phyloP scores from a whole-genome alignment of 1,140 invertebrate genomes.

The Aphis craccivora region DNA sequence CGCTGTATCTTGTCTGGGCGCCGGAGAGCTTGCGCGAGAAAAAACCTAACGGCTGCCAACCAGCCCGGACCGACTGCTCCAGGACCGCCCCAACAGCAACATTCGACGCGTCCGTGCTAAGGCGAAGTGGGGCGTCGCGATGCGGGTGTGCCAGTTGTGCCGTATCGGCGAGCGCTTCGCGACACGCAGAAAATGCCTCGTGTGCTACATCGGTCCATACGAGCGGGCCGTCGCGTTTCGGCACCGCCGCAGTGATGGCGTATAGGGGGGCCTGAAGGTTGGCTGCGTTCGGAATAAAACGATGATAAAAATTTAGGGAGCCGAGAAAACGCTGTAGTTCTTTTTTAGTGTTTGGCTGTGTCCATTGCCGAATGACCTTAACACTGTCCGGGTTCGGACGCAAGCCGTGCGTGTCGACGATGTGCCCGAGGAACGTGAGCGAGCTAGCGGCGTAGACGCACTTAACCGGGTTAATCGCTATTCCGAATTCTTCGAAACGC shows the following conservation, averaged over 20 bases:
- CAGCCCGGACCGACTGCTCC: slow-evolving; percentile 58
- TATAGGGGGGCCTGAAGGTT: slow-evolving; percentile 38
- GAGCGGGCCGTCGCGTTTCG: not conserved
- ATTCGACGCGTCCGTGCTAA: slow-evolving; percentile 60
- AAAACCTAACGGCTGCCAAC: slow-evolving; percentile 53
- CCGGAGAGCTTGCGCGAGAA: slow-evolving; percentile 54
- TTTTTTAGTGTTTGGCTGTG: slow-evolving; percentile 5
- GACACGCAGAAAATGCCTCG: not conserved
- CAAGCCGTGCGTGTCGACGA: no score
- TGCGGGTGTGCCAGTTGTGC: slow-evolving; percentile 41
- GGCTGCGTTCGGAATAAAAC: slow-evolving; percentile 33
- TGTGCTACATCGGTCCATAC: not conserved
- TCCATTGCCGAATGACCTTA: slow-evolving; percentile 27
- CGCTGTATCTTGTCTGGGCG: slow-evolving; percentile 57
- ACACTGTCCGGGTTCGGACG: slow-evolving; percentile 60
- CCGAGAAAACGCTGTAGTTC: slow-evolving; percentile 59
- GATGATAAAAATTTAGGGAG: not conserved
- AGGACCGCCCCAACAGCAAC: slow-evolving; percentile 61
- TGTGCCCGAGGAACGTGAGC: no score
- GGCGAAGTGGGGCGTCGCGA: not conserved
- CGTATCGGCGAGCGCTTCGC: slow-evolving; percentile 57
- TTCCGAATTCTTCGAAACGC: no score
- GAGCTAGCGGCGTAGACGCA: no score
- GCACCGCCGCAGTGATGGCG: no score
- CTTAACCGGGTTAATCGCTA: no score